Evolutionary conservation across 2,113 vertebrate species (phyloP).

Genomic region (Nipponia nippon): DNA sequence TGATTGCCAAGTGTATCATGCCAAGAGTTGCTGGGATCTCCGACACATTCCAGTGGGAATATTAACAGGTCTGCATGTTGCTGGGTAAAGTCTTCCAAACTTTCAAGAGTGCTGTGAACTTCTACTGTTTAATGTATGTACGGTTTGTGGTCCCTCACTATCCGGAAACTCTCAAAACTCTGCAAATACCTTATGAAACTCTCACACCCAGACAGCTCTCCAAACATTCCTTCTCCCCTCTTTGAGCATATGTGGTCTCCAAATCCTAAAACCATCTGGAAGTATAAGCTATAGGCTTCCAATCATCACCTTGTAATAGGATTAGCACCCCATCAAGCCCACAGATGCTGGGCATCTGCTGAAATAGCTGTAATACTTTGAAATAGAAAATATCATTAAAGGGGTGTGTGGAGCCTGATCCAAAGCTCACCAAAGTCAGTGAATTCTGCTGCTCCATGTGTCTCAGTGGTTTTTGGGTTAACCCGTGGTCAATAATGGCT

Average conservation of each 20-base stretch:
- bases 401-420: background rate
- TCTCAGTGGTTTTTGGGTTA: background rate
- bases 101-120: background rate
- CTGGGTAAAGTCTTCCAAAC: constrained; percentile 12
- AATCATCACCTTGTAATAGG: constrained; percentile 60
- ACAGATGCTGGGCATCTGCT: constrained; percentile 53
- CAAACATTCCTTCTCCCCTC: constrained; percentile 25
- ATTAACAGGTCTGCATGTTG: constrained; percentile 39
- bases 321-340: constrained; percentile 54
- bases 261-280: constrained; percentile 27
- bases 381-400: constrained; percentile 7
- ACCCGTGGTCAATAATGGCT: background rate
- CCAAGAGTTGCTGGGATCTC: background rate
- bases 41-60: background rate
- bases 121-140: constrained; percentile 15
- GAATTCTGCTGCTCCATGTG: background rate
- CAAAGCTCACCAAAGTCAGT: background rate
- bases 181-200: constrained; percentile 27
- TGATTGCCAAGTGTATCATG: background rate
- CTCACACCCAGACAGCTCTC: constrained; percentile 21
- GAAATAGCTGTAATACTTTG: constrained; percentile 4
- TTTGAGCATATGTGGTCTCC: background rate
- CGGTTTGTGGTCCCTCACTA: background rate
- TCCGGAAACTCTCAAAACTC: constrained; percentile 38
- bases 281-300: constrained; percentile 46